phyloP scores from a whole-genome alignment of 2,888 invertebrate genomes.

The Drosophila siamana region DNA sequence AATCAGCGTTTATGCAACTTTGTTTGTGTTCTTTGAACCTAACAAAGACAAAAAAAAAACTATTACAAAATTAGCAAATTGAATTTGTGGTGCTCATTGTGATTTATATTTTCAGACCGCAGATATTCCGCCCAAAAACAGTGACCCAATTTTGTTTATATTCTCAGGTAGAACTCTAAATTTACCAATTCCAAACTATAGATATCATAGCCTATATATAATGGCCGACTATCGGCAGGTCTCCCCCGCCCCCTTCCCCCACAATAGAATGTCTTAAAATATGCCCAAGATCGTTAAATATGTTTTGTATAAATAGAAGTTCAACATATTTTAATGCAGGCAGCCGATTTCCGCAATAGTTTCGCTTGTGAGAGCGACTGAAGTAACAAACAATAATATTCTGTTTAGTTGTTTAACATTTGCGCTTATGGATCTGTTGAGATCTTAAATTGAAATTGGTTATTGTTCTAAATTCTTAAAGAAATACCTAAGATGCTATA shows the following conservation, averaged over 20 bases:
- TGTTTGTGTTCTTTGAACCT: too few species aligned
- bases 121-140: neutral
- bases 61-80: neutral
- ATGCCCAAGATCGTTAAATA: constrained; percentile 13
- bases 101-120: neutral
- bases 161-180: constrained; percentile 2
- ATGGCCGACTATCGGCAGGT: constrained; percentile 1
- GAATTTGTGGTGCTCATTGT: neutral
- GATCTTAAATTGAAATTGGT: neutral
- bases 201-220: neutral
- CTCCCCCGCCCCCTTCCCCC: neutral
- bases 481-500: neutral
- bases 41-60: too few species aligned
- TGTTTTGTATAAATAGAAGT: constrained; percentile 27
- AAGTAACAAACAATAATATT: neutral
- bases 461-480: neutral
- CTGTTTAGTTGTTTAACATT: constrained; percentile 1
- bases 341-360: constrained; percentile 4
- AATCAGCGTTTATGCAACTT: too few species aligned
- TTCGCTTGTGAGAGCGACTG: neutral
- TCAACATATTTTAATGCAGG: neutral
- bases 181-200: neutral
- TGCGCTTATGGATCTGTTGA: neutral
- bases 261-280: constrained; percentile 15
- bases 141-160: constrained; percentile 8